Conservation (phyloP, 2,113 vertebrate genomes). For the Rousettus leschenaultii region DNA sequence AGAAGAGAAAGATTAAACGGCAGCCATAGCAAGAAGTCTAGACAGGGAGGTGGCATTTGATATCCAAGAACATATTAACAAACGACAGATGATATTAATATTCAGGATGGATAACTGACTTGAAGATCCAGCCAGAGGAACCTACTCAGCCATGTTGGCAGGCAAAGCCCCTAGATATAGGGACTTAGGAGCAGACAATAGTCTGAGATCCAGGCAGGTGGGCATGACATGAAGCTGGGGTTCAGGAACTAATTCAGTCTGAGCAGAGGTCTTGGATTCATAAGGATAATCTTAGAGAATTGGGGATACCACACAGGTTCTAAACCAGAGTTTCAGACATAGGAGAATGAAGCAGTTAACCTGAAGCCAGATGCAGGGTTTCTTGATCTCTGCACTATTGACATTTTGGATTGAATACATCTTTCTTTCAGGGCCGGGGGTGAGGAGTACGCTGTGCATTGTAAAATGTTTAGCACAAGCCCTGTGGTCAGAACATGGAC, state of each 20-base stretch:
- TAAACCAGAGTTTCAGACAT: not conserved
- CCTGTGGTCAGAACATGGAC: too few species aligned
- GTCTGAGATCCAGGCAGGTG: not conserved
- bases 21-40: not conserved
- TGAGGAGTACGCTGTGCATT: too few species aligned
- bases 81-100: not conserved
- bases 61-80: not conserved
- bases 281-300: not conserved
- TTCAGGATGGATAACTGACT: not conserved
- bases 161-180: not conserved
- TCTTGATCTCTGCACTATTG: not conserved
- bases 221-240: not conserved
- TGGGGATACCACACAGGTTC: not conserved
- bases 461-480: not conserved
- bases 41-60: not conserved
- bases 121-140: not conserved
- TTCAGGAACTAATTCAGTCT: not conserved
- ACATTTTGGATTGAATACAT: not conserved
- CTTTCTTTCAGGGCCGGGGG: not conserved
- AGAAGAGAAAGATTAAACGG: not conserved
- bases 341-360: not conserved
- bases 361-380: not conserved
- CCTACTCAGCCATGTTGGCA: not conserved
- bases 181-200: not conserved
- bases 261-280: not conserved